A percentile compares a stretch with the other conserved stretches of the same genome.
These are phyloP conservation scores for Euzetes globulus DNA, from an alignment of 2,888 invertebrate genomes.

Conservation along the genomic window DNA sequence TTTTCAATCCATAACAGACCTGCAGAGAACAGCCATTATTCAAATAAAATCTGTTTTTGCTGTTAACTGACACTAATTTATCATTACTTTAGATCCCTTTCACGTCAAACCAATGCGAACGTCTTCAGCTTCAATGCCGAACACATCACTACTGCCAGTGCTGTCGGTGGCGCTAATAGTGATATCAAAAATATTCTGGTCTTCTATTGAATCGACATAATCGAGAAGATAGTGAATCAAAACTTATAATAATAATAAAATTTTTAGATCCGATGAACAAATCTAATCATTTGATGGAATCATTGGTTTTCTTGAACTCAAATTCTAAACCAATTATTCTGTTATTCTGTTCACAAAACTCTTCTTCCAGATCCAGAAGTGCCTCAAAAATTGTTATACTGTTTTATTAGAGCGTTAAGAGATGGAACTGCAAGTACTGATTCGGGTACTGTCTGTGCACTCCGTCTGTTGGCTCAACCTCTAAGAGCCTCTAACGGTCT, in stretches of 20 bases:
- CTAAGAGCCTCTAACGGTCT: too few species aligned
- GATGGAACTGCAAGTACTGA: conserved; percentile 16
- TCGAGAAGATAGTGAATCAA: neutral
- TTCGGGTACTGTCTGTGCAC: neutral
- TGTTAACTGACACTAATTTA: conserved; percentile 3
- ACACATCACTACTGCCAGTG: neutral
- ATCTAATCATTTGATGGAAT: neutral
- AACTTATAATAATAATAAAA: neutral
- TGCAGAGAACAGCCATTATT: neutral
- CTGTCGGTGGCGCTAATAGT: conserved; percentile 16
- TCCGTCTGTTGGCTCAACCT: too few species aligned
- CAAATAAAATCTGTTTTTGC: neutral
- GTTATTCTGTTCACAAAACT: neutral
- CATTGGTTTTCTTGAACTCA: neutral
- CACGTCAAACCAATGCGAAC: conserved; percentile 26
- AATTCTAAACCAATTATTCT: neutral
- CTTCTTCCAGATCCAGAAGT: conserved; percentile 24
- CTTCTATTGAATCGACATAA: neutral
- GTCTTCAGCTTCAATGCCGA: conserved; percentile 7
- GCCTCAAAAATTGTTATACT: conserved; percentile 25
- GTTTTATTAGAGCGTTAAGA: conserved; percentile 11
- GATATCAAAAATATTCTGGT: conserved; percentile 8
- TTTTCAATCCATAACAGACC: neutral
- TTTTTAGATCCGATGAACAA: neutral
- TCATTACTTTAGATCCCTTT: conserved; percentile 26